phyloP scores from a whole-genome alignment of 2,797 vertebrate genomes.

The Meda fulgida region DNA sequence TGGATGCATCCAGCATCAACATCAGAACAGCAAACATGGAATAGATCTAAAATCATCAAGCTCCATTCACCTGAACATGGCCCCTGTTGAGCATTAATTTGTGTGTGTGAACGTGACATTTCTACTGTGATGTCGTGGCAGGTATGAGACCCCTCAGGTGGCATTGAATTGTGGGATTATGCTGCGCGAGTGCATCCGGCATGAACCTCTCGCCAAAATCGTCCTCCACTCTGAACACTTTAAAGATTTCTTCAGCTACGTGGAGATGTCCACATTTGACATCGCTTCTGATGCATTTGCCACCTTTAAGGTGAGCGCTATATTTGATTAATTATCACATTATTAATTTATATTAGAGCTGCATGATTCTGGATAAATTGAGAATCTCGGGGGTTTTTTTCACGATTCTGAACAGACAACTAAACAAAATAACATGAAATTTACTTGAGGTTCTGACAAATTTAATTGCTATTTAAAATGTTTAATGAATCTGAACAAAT shows the following conservation, averaged over 20 bases:
- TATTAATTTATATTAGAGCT: not conserved
- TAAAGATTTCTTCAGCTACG: conserved; percentile 92
- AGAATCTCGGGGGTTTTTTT: not conserved
- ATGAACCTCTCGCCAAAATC: conserved; percentile 92
- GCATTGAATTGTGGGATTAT: conserved; percentile 97
- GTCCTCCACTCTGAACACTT: conserved; percentile 90
- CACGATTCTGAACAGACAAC: not conserved
- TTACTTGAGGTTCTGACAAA: not conserved
- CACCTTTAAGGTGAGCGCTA: conserved; percentile 90
- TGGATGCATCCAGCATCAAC: not conserved
- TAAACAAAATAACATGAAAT: not conserved
- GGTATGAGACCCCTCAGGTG: conserved; percentile 91
- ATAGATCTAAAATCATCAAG: not conserved
- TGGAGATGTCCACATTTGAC: conserved; percentile 98
- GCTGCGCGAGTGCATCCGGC: conserved; percentile 94
- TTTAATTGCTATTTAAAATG: not conserved
- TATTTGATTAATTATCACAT: not conserved
- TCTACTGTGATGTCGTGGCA: conserved; percentile 61
- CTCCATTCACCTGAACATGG: not conserved
- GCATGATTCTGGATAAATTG: not conserved
- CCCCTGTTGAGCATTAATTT: not conserved
- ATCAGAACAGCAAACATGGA: not conserved
- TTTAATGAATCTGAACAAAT: not conserved
- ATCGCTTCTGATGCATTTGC: conserved; percentile 98
- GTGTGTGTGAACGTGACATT: not conserved